Evolutionary conservation across 2,113 vertebrate genomes (phyloP).

Genomic region (Siniperca knerii): DNA sequence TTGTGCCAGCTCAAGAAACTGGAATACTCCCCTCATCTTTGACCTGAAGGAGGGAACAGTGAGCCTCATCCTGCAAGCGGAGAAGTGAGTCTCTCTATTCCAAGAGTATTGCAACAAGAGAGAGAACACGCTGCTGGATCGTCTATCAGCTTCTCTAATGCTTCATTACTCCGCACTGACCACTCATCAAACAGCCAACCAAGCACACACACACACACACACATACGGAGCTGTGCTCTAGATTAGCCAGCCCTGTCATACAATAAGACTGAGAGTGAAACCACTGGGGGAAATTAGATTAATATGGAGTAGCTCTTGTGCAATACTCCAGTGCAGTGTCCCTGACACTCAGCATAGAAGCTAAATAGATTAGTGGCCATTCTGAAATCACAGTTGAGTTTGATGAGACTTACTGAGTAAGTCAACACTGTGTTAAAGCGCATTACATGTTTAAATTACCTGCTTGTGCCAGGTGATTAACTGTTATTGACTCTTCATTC

Average conservation of each 20-base stretch:
- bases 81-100: conserved; percentile 87
- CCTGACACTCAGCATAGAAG: conserved; percentile 56
- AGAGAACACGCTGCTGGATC: conserved; percentile 57
- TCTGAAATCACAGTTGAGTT: conserved; percentile 63
- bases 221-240: conserved; percentile 35
- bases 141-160: conserved; percentile 66
- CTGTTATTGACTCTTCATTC: conserved; percentile 29
- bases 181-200: conserved; percentile 57
- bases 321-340: conserved; percentile 59
- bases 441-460: conserved; percentile 52
- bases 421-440: conserved; percentile 48
- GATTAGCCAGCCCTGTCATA: conserved; percentile 64
- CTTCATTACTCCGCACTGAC: conserved; percentile 70
- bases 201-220: conserved; percentile 6
- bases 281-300: conserved; percentile 75
- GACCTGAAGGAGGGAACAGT: conserved; percentile 97
- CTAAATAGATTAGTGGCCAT: conserved; percentile 71
- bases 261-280: conserved; percentile 75
- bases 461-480: conserved; percentile 54
- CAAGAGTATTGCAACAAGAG: conserved; percentile 52
- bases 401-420: conserved; percentile 50
- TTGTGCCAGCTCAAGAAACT: conserved; percentile 91
- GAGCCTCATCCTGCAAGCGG: conserved; percentile 94
- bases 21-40: conserved; percentile 98
- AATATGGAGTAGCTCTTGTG: conserved; percentile 78